Conservation (phyloP, 1,140 invertebrate genomes). For the Prorops nasuta region DNA sequence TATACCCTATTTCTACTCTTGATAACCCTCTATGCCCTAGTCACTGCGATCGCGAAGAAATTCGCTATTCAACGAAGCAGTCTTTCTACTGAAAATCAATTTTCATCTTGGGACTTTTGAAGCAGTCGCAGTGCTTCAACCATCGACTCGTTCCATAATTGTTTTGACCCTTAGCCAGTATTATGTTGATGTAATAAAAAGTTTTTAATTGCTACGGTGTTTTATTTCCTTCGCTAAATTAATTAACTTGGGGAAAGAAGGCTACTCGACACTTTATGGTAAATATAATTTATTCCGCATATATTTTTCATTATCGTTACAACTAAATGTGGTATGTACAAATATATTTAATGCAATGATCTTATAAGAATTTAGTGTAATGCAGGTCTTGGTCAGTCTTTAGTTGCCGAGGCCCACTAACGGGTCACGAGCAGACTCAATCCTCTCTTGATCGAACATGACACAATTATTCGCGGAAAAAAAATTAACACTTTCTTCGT, state of each 20-base stretch:
- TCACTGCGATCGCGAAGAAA: no score
- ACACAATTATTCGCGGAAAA: constrained; percentile 18
- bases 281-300: constrained; percentile 54
- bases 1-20: no score
- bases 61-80: no score
- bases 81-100: no score
- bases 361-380: constrained; percentile 50
- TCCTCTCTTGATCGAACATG: constrained; percentile 25
- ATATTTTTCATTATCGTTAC: constrained; percentile 43
- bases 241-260: neutral
- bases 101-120: no score
- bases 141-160: constrained; percentile 45
- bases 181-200: constrained; percentile 51
- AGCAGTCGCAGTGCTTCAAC: no score
- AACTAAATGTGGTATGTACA: constrained; percentile 51
- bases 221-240: neutral
- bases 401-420: constrained; percentile 44
- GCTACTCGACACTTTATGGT: no score
- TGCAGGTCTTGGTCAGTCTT: constrained; percentile 56
- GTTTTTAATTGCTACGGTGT: constrained; percentile 29
- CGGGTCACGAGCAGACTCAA: constrained; percentile 35
- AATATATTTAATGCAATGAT: constrained; percentile 51
- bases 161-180: constrained; percentile 48
- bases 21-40: no score
- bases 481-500: constrained; percentile 19